phyloP scores from a whole-genome alignment of 2,113 vertebrate genomes.

The Thunnus thynnus region DNA sequence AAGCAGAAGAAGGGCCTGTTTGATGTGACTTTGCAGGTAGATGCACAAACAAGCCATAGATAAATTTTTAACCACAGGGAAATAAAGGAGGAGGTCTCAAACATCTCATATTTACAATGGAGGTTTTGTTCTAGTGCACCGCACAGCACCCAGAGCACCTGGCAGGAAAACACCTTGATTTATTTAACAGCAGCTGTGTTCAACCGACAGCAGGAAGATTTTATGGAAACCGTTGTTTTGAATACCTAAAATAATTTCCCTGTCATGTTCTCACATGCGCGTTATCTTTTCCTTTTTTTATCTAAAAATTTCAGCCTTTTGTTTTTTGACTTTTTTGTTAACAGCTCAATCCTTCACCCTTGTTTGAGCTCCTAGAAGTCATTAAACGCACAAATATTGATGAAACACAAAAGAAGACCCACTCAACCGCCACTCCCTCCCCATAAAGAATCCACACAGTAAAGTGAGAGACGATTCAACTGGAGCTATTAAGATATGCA shows the following conservation, averaged over 20 bases:
- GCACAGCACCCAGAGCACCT: neutral
- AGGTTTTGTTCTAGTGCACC: conserved; percentile 12
- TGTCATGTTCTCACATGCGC: neutral
- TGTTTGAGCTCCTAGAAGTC: conserved; percentile 7
- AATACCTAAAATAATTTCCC: conserved; percentile 16
- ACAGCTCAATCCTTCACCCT: conserved; percentile 15
- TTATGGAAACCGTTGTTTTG: neutral
- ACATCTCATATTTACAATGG: conserved; percentile 26
- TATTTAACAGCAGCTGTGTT: conserved; percentile 39
- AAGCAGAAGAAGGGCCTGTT: conserved; percentile 4
- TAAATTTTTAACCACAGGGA: conserved; percentile 34
- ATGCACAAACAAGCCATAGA: conserved; percentile 18
- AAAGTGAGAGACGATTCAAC: conserved; percentile 59
- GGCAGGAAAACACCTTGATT: conserved; percentile 32
- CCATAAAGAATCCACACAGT: conserved; percentile 29
- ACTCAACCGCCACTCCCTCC: conserved; percentile 16
- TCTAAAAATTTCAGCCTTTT: neutral
- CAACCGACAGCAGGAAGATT: neutral
- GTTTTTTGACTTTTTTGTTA: neutral
- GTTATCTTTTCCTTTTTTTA: neutral
- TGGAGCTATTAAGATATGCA: conserved; percentile 67
- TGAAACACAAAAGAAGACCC: conserved; percentile 23
- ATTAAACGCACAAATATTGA: conserved; percentile 23
- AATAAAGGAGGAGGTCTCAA: conserved; percentile 15
- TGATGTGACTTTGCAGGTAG: conserved; percentile 25